Evolutionary conservation across 2,113 vertebrate species (phyloP).

Genomic region (Rana temporaria): DNA sequence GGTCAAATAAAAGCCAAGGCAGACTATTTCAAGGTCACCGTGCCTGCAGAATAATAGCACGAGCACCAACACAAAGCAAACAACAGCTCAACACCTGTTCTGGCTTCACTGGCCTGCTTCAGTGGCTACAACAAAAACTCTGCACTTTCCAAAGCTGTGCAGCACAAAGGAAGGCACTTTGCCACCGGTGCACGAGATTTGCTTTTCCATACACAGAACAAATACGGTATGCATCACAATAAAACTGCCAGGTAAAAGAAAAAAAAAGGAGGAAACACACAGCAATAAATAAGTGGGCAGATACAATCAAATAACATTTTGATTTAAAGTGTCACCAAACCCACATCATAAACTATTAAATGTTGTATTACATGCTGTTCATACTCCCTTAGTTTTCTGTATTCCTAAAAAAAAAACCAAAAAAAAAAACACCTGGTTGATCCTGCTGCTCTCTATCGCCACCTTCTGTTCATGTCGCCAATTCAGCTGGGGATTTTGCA

Average conservation of each 20-base stretch:
- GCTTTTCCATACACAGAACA: neutral
- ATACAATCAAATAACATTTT: too few species aligned
- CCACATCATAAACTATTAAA: too few species aligned
- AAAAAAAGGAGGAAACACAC: neutral
- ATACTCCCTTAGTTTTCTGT: too few species aligned
- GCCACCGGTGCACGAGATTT: neutral
- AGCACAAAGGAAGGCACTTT: constrained; percentile 6
- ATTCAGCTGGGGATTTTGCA: too few species aligned
- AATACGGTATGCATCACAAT: neutral
- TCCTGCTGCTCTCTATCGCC: too few species aligned
- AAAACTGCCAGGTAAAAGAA: neutral
- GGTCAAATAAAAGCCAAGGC: constrained; percentile 15
- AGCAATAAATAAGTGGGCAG: too few species aligned
- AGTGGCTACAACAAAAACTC: constrained; percentile 20
- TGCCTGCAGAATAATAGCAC: neutral
- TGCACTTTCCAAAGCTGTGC: neutral
- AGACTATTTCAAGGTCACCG: constrained; percentile 18
- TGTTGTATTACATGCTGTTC: too few species aligned
- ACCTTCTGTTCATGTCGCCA: too few species aligned
- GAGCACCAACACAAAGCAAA: constrained; percentile 13
- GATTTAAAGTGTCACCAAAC: too few species aligned
- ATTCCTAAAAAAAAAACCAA: too few species aligned
- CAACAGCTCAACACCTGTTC: constrained; percentile 38
- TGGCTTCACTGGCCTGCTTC: neutral
- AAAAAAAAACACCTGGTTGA: too few species aligned